Evolutionary conservation across 2,113 vertebrate genomes (phyloP), one percentile per base, ranked within the genome.

Genomic region (Merops nubicus): DNA sequence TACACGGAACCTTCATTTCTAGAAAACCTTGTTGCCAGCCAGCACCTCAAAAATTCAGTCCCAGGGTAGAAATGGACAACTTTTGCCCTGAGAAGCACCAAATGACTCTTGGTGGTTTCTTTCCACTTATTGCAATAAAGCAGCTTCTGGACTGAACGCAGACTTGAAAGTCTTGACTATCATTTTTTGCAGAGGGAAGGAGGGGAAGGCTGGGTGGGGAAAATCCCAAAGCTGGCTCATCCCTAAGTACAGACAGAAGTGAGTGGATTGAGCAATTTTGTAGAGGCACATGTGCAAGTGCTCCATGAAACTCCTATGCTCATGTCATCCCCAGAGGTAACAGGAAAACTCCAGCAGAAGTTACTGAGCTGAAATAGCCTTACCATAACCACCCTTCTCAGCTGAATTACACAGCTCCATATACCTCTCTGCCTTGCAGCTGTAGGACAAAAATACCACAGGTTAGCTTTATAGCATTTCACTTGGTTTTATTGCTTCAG

Each of bases 111-210:
- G 45, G n/a, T 64, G n/a, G 2, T 65, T 81, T 84, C 36, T 8
- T 82, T 60, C 76, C 11, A 13, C n/a, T 68, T 79, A 43, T 7
- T 65, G 59, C 36, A 67, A n/a, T 22, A 69, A 85, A 62, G 60
- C 77, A 64, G 11, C 43, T 64, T 64, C 63, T 85, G 43, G 12
- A 31, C 62, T 72, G 45, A 82, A 89, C 50, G n/a, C 25, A 70
- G 15, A 60, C 12, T 83, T 69, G 8, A 33, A 86, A 84, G 31
- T 42, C 40, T 68, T 76, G 18, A 17, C 9, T 51, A 3, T 12
- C 0, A 4, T 31, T 18, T 47, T 47, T 45, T 8, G 2, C 11
- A 29, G 38, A 28, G 26, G 2, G 3, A 8, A 33, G 33, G 4
- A 19, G 45, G 18, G 34, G 2, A 10, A 19, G n/a, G 15, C 45